These are phyloP conservation scores for Cossypha heuglini DNA, from an alignment of 2,797 vertebrate genomes.

Conservation along the genomic window DNA sequence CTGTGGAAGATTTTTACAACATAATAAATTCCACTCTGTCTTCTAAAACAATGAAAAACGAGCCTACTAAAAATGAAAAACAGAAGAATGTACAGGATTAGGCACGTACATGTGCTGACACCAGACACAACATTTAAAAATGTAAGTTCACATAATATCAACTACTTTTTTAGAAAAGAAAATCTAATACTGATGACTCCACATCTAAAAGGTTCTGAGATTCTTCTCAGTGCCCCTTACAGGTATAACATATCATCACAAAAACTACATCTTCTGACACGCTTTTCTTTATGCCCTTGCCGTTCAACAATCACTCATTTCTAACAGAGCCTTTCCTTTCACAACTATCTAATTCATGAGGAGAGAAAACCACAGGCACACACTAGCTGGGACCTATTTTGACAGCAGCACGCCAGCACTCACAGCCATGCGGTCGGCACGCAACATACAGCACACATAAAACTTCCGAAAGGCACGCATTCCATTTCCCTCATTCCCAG, in stretches of 20 bases:
- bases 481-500: background rate
- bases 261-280: background rate
- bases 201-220: background rate
- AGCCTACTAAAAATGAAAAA: background rate
- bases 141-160: rapidly evolving
- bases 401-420: background rate
- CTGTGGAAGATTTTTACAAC: background rate
- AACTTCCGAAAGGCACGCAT: background rate
- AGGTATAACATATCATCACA: background rate
- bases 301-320: background rate
- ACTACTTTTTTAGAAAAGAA: background rate
- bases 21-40: background rate
- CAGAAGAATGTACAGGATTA: background rate
- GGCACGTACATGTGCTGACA: background rate
- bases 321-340: background rate
- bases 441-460: background rate
- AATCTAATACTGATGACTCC: background rate
- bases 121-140: background rate
- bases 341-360: background rate
- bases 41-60: background rate
- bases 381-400: background rate
- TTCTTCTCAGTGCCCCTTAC: background rate
- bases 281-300: background rate
- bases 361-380: background rate
- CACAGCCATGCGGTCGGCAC: background rate